Evolutionary conservation across 2,113 vertebrate genomes (phyloP).

Genomic region (Pristiophorus japonicus): DNA sequence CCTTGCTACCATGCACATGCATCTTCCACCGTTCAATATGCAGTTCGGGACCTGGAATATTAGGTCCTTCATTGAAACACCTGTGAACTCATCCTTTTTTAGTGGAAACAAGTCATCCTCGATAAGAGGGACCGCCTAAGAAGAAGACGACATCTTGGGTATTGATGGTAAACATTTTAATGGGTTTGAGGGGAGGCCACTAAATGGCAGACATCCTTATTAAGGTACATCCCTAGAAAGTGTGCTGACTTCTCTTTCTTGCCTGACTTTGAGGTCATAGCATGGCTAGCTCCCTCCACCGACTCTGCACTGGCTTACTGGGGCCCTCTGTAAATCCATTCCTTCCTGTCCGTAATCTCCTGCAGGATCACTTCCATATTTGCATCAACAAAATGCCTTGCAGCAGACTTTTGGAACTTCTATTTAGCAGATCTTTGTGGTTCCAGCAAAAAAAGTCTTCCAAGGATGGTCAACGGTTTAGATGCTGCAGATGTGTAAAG

Average conservation of each 20-base stretch:
- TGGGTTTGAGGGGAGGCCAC: too few relatives aligned
- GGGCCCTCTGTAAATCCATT: neutral
- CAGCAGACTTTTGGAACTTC: neutral
- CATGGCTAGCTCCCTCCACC: neutral
- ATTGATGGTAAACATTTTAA: neutral
- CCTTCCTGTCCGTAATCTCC: neutral
- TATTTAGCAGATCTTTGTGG: neutral
- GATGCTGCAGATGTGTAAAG: neutral
- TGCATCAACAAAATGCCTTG: neutral
- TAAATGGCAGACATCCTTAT: neutral
- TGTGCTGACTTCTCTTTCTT: neutral
- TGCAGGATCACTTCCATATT: neutral
- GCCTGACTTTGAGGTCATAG: neutral
- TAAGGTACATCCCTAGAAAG: neutral
- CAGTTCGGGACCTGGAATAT: too few relatives aligned
- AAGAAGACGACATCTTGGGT: too few relatives aligned
- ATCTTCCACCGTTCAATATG: too few relatives aligned
- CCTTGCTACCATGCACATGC: too few relatives aligned
- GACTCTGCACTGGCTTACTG: neutral
- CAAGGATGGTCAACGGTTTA: neutral
- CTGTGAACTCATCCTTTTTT: too few relatives aligned
- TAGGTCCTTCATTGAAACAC: too few relatives aligned
- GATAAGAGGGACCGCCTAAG: too few relatives aligned
- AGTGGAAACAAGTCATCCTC: too few relatives aligned
- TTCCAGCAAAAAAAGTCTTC: neutral